phyloP scores from a whole-genome alignment of 1,140 invertebrate genomes.

The Venustaconcha ellipsiformis region DNA sequence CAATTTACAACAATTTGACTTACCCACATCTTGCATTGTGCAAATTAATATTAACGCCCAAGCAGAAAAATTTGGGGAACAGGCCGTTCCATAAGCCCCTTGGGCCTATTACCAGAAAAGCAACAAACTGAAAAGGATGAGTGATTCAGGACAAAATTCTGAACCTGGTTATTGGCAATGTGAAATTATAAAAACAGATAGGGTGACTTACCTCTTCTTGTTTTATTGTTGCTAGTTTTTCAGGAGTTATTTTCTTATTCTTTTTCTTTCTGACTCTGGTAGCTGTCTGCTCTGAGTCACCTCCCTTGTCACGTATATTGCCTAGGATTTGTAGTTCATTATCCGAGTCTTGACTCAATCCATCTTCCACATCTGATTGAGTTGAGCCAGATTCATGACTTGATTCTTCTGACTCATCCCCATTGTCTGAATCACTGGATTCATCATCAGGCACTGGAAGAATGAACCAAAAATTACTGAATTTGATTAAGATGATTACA shows the following conservation, averaged over 20 bases:
- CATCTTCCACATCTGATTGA: slow-evolving; percentile 16
- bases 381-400: background rate
- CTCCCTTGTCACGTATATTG: slow-evolving; percentile 44
- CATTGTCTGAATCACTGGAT: no score
- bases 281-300: slow-evolving; percentile 35
- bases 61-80: no score
- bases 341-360: slow-evolving; percentile 34
- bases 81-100: no score
- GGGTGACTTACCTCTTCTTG: slow-evolving; percentile 32
- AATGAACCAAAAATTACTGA: no score
- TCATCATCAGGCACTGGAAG: no score
- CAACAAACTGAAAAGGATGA: background rate
- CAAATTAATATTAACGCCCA: no score
- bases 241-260: slow-evolving; percentile 39
- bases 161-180: background rate
- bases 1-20: no score
- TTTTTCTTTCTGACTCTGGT: slow-evolving; percentile 36
- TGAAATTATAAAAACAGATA: background rate
- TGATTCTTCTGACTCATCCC: slow-evolving; percentile 5
- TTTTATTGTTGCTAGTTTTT: slow-evolving; percentile 36
- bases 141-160: background rate
- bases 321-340: slow-evolving; percentile 33
- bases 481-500: no score
- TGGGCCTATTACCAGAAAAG: no score
- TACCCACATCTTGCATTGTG: no score